Evolutionary conservation across 2,797 vertebrate species (phyloP).

Genomic region (Potorous gilbertii): DNA sequence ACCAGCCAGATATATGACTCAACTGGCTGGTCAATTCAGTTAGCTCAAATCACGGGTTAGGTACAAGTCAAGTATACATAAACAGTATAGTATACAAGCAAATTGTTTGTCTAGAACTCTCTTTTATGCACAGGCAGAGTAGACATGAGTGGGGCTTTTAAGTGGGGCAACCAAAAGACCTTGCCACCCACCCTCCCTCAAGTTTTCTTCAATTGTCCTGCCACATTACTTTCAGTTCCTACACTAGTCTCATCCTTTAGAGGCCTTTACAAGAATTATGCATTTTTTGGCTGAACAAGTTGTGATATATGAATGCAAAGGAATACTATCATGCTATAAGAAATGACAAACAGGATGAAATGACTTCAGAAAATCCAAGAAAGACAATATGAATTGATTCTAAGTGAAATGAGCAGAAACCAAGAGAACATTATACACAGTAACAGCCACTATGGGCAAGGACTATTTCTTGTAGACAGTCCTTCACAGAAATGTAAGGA

Average conservation of each 20-base stretch:
- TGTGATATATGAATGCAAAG: too few species aligned
- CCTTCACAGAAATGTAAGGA: too few species aligned
- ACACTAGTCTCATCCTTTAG: not conserved
- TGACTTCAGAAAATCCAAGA: too few species aligned
- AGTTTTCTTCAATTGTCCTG: not conserved
- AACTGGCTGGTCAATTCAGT: not conserved
- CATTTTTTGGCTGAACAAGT: too few species aligned
- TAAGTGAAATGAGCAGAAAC: too few species aligned
- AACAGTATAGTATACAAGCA: not conserved
- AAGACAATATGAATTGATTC: too few species aligned
- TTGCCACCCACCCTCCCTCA: not conserved
- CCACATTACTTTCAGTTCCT: not conserved
- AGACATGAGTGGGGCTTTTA: not conserved
- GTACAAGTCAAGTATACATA: not conserved
- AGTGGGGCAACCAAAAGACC: not conserved
- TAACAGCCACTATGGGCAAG: too few species aligned
- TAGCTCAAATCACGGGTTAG: not conserved
- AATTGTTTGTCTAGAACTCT: not conserved
- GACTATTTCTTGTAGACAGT: too few species aligned
- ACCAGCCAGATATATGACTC: not conserved
- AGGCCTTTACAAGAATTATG: not conserved
- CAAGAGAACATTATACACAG: too few species aligned
- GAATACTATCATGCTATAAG: too few species aligned
- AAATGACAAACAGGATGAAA: too few species aligned
- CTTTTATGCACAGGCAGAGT: not conserved